Percentiles rank a stretch among this genome's conserved stretches.
phyloP scores from a whole-genome alignment of 2,888 invertebrate species.

The Anthrax anthrax region DNA sequence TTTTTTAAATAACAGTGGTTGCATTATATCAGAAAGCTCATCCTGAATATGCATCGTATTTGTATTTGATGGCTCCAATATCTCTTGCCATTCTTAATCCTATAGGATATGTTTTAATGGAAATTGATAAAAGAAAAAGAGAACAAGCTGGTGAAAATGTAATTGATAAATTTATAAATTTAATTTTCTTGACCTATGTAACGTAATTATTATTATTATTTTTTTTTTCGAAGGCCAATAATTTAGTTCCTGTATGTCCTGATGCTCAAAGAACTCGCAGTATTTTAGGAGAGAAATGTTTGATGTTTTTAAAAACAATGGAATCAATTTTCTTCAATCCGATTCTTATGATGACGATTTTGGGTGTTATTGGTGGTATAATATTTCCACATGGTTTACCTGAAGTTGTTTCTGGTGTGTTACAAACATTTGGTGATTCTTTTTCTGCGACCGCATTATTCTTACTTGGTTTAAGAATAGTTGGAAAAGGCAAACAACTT shows the following conservation, averaged over 20 bases:
- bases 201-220: constrained; percentile 1
- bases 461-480: constrained; percentile 79
- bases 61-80: constrained; percentile 89
- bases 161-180: constrained; percentile 1
- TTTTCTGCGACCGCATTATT: constrained; percentile 88
- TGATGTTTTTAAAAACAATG: constrained; percentile 35
- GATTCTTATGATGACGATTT: constrained; percentile 79
- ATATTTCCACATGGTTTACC: constrained; percentile 67
- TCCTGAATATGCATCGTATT: constrained; percentile 78
- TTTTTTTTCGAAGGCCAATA: constrained; percentile 5
- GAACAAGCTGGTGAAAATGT: constrained; percentile 18
- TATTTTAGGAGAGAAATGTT: constrained; percentile 21
- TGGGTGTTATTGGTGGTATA: constrained; percentile 76
- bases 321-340: constrained; percentile 76
- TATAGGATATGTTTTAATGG: constrained; percentile 77
- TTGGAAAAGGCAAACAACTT: constrained; percentile 70
- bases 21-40: constrained; percentile 75
- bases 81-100: constrained; percentile 87
- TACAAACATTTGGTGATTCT: constrained; percentile 70
- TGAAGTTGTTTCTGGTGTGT: constrained; percentile 53
- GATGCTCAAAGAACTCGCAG: constrained; percentile 23
- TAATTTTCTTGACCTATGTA: not conserved
- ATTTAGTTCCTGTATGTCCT: constrained; percentile 23
- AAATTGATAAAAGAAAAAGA: constrained; percentile 44
- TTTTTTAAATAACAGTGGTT: constrained; percentile 48